phyloP scores from a whole-genome alignment of 2,888 invertebrate genomes.

The Labia minor region DNA sequence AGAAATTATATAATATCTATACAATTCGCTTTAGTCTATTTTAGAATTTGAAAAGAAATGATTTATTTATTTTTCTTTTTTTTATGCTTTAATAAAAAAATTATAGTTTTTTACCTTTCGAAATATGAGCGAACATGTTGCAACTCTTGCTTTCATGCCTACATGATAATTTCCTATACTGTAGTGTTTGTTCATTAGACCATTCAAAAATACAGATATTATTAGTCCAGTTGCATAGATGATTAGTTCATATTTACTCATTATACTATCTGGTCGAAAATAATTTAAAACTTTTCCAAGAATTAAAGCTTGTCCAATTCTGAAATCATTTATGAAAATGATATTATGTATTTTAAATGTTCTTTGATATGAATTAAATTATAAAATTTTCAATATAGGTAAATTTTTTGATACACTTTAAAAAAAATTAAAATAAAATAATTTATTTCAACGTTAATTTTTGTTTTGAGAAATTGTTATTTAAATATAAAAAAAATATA shows the following conservation, averaged over 20 bases:
- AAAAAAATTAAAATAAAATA: no score
- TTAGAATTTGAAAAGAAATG: no score
- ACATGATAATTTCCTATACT: constrained; percentile 58
- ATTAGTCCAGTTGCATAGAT: constrained; percentile 34
- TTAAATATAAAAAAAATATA: neutral
- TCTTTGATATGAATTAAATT: no score
- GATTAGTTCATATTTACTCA: constrained; percentile 41
- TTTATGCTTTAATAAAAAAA: no score
- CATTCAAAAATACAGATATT: constrained; percentile 36
- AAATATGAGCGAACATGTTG: constrained; percentile 72
- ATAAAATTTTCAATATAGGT: no score
- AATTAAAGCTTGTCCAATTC: constrained; percentile 55
- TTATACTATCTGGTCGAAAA: constrained; percentile 45
- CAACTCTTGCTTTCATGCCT: constrained; percentile 71
- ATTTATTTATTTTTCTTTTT: no score
- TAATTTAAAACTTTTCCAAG: constrained; percentile 54
- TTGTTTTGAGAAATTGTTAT: no score
- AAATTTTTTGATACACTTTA: no score
- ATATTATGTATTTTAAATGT: no score
- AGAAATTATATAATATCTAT: no score
- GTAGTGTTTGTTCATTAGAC: constrained; percentile 53
- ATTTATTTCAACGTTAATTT: no score
- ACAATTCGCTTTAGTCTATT: no score
- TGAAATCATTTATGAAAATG: constrained; percentile 31
- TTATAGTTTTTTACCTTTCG: constrained; percentile 61